Conservation (phyloP, 1,140 invertebrate species). For the Drosophila seguyi region DNA sequence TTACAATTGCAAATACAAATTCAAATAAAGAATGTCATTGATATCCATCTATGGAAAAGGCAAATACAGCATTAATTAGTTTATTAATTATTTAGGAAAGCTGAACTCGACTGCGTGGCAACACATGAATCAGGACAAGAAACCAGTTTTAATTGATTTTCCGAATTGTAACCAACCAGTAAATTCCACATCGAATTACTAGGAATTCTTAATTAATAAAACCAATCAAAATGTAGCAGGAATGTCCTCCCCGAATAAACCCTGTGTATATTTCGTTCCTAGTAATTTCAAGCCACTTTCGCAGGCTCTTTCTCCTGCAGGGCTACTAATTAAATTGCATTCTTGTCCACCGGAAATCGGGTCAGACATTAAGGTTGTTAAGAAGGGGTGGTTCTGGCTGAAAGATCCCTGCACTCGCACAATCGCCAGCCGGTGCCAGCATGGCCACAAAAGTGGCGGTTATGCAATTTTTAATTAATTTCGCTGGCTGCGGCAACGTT, state of each 20-base stretch:
- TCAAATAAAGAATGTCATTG: conserved; percentile 22
- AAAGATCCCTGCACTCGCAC: not conserved
- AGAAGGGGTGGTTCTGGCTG: conserved; percentile 4
- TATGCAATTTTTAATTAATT: conserved; percentile 78
- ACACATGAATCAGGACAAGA: not conserved
- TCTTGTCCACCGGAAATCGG: conserved; percentile 28
- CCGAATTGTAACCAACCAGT: not conserved
- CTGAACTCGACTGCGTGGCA: not conserved
- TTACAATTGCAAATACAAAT: conserved; percentile 34
- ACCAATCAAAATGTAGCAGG: not conserved
- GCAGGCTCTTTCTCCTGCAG: not conserved
- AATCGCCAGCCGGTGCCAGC: conserved; percentile 14
- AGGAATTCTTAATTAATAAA: not conserved
- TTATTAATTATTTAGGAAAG: conserved; percentile 25
- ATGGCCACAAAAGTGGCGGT: conserved; percentile 40
- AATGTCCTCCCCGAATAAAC: too few relatives aligned
- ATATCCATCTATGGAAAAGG: conserved; percentile 20
- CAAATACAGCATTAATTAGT: conserved; percentile 32
- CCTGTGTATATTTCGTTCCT: not conserved
- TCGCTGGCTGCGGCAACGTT: conserved; percentile 16
- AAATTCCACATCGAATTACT: not conserved
- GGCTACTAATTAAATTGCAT: conserved; percentile 42
- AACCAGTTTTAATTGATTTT: conserved; percentile 5
- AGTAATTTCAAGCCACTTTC: not conserved
- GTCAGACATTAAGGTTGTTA: conserved; percentile 34